These are phyloP conservation scores for Ctenosaura bakeri DNA, from an alignment of 2,797 vertebrate species.

Conservation along the genomic window DNA sequence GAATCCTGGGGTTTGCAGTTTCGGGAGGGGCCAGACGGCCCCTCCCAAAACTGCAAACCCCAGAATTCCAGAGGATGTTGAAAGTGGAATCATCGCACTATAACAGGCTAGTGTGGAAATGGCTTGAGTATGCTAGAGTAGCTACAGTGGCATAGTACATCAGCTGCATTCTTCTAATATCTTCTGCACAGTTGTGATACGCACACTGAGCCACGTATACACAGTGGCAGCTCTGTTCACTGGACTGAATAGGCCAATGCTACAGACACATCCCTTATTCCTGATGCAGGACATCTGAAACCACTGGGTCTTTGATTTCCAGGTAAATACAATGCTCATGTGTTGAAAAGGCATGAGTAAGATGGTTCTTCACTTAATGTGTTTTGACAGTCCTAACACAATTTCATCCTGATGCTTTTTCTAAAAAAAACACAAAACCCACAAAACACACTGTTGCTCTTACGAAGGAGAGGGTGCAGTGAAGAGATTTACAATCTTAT, in stretches of 20 bases:
- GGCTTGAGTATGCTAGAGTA: too few relatives aligned
- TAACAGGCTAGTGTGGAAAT: too few relatives aligned
- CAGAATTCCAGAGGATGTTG: too few relatives aligned
- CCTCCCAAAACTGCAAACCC: too few relatives aligned
- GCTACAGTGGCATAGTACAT: too few relatives aligned
- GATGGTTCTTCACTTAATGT: not conserved
- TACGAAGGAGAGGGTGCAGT: constrained; percentile 65
- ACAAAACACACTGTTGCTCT: not conserved
- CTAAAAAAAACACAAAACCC: constrained; percentile 10
- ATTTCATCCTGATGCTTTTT: constrained; percentile 52
- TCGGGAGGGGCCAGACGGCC: too few relatives aligned
- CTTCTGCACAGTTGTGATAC: not conserved
- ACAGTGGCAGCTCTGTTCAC: not conserved
- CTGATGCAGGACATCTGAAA: not conserved
- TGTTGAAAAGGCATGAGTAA: not conserved
- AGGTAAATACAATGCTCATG: not conserved
- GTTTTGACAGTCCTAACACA: constrained; percentile 35
- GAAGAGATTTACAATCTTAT: constrained; percentile 68
- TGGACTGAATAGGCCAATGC: not conserved
- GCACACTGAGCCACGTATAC: not conserved
- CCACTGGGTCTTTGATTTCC: not conserved
- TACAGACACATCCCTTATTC: not conserved
- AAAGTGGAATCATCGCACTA: too few relatives aligned
- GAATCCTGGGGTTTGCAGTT: too few relatives aligned
- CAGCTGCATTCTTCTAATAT: too few relatives aligned